phyloP scores from a whole-genome alignment of 2,113 vertebrate genomes.

The Hydrolagus affinis region DNA sequence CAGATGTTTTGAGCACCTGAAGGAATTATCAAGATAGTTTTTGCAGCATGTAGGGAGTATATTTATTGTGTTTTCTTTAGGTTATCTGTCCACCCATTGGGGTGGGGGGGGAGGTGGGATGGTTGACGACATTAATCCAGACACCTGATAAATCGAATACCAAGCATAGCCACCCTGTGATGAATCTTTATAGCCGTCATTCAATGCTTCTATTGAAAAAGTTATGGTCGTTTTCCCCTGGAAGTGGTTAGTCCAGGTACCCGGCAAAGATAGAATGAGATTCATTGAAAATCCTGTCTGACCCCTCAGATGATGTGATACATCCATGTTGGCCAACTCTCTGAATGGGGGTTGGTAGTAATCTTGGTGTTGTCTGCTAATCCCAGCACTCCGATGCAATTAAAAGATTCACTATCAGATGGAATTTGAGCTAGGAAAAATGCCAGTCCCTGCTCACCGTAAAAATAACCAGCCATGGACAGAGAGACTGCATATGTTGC shows the following conservation, averaged over 20 bases:
- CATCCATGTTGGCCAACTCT: background rate
- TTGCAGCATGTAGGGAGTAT: background rate
- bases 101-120: conserved; percentile 8
- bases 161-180: background rate
- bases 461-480: background rate
- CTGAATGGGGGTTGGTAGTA: background rate
- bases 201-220: conserved; percentile 15
- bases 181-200: conserved; percentile 13
- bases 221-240: background rate
- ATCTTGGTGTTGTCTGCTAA: background rate
- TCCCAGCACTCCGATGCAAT: background rate
- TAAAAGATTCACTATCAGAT: background rate
- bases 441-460: background rate
- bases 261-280: conserved; percentile 3
- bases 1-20: conserved; percentile 9
- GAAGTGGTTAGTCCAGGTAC: background rate
- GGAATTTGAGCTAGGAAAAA: background rate
- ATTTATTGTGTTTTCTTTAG: background rate
- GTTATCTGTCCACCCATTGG: conserved; percentile 11
- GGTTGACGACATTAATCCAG: background rate
- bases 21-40: background rate
- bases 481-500: background rate
- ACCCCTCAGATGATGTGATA: background rate
- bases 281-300: background rate
- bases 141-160: conserved; percentile 3